A percentile compares a stretch with the other conserved stretches of the same genome.
These are phyloP conservation scores for Lagopus muta DNA, from an alignment of 2,113 vertebrate genomes.

Conservation along the genomic window DNA sequence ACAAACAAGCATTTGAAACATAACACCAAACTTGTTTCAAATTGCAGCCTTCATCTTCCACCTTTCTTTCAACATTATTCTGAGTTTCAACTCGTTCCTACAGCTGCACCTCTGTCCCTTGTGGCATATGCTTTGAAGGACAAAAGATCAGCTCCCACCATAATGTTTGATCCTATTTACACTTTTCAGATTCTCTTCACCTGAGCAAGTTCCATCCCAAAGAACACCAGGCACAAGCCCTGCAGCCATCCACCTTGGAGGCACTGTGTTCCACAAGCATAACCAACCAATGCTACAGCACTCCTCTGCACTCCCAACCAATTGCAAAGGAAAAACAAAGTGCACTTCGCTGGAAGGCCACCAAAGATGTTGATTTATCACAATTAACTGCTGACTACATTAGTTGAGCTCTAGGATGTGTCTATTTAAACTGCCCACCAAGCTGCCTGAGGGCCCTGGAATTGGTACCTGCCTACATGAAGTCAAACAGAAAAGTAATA, in stretches of 20 bases:
- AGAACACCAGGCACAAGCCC: neutral
- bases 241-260: neutral
- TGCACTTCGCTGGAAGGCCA: neutral
- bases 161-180: neutral
- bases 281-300: fast-evolving
- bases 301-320: fast-evolving
- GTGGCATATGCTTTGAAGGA: neutral
- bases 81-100: neutral
- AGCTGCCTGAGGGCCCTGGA: neutral
- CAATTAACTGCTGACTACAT: neutral
- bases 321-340: neutral
- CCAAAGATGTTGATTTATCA: neutral
- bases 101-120: neutral
- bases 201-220: neutral
- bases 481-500: neutral
- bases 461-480: neutral
- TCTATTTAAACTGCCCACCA: neutral
- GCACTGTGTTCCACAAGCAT: fast-evolving
- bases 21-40: constrained; percentile 28
- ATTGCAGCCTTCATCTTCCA: neutral
- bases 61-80: constrained; percentile 12
- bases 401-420: neutral
- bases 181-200: neutral
- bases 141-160: neutral
- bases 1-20: constrained; percentile 29